Base-by-base conservation (phyloP, 2,888 invertebrate species). In the Cephonodes hylas region DNA sequence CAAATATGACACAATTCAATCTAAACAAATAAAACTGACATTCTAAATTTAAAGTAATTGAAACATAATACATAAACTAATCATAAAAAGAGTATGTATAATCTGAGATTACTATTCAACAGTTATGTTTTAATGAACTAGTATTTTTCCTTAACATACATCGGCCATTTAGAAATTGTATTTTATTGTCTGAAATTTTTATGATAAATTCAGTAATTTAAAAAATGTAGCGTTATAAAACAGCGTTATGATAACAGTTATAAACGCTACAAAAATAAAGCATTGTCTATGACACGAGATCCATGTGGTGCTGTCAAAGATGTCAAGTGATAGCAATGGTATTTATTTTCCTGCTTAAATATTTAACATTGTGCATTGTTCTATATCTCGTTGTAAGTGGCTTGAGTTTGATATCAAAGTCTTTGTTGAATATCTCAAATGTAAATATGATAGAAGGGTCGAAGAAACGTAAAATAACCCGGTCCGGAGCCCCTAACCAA, bases 401-500 rank as follows among this genome's bases (percentile, higher is more conserved):
- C 61, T 64, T 81, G 48, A 59, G 79, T 62, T 72, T 68, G 64
- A 63, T 77, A 59, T 15, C 81, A 22, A 75, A 77, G 66, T 66
- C 73, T 42, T 63, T 82, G 62, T 45, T 84, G 42, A 64, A 71
- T 57, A 34, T 84, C 18, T 69, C 81, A 65, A 64, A 82, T 82
- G 79, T 80, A 74, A 89, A 79, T 67, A 91, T 91, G 91, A 83
- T 81, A 10, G 88, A 90, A 67, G 75, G 83, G 38, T 68, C 84
- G 1, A 87, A 88, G 62, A 89, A 86, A 73, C 79, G 82, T 6
- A 91, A 88, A 65, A 79, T 76, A 63, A 80, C 68, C 60, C 62
- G 76, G 15, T 76, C 74, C 63, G 79, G 74, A 1, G 70, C 78
- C 68, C 71, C 66, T 77, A 86, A 84, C 83, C 85, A 79, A 74